phyloP scores from a whole-genome alignment of 2,888 invertebrate genomes.

The Lochmaea crataegi region DNA sequence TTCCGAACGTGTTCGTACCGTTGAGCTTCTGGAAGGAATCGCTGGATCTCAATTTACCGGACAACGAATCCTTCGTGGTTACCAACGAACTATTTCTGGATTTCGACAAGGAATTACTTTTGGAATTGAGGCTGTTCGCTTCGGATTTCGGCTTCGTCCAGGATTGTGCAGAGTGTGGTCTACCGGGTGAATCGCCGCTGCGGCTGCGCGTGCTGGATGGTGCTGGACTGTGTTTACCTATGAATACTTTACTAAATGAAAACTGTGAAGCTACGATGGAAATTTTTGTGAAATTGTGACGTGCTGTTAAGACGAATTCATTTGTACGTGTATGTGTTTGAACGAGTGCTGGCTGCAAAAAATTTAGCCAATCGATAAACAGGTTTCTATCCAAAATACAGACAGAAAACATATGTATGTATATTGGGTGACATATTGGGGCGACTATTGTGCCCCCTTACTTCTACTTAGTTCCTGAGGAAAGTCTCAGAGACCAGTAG shows the following conservation, averaged over 20 bases:
- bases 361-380: no score
- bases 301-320: not conserved
- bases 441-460: no score
- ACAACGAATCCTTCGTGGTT: conserved; percentile 66
- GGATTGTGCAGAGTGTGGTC: conserved; percentile 70
- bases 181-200: conserved; percentile 66
- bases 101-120: conserved; percentile 61
- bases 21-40: conserved; percentile 66
- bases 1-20: conserved; percentile 50
- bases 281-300: not conserved
- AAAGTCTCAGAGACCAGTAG: no score
- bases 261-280: conserved; percentile 20
- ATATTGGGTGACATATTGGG: no score
- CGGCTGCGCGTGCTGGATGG: conserved; percentile 62
- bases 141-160: conserved; percentile 60
- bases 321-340: no score
- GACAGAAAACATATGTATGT: no score
- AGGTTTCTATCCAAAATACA: no score
- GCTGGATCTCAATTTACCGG: conserved; percentile 67
- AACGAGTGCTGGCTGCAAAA: no score
- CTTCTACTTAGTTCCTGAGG: no score
- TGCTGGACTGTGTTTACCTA: conserved; percentile 60
- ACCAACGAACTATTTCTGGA: conserved; percentile 63
- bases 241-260: conserved; percentile 27
- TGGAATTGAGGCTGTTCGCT: conserved; percentile 55